Conservation (phyloP, 2,888 invertebrate species). For the Erpobdella octoculata region DNA sequence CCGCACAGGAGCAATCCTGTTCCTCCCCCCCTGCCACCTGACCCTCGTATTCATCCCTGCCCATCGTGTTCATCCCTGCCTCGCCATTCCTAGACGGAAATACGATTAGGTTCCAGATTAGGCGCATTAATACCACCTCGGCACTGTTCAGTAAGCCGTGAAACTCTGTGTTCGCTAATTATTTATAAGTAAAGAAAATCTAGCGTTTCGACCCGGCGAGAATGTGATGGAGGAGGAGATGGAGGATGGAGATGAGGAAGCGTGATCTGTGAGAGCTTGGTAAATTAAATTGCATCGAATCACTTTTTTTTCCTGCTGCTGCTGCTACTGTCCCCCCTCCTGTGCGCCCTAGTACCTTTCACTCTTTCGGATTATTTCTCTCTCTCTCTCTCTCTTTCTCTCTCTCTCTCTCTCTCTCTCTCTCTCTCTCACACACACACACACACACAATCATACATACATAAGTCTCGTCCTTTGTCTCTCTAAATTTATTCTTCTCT, state of each 20-base stretch:
- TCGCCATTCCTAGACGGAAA: not conserved
- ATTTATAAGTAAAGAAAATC: conserved; percentile 8
- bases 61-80: no score
- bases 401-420: no score
- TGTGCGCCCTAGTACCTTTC: not conserved
- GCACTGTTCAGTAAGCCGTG: not conserved
- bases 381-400: no score
- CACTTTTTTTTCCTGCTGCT: not conserved
- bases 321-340: not conserved
- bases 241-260: no score
- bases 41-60: no score
- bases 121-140: not conserved
- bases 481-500: no score
- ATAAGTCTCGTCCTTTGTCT: no score
- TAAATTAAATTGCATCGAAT: conserved; percentile 8
- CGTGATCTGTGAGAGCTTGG: not conserved
- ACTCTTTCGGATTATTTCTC: not conserved
- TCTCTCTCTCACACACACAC: no score
- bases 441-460: no score
- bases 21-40: no score
- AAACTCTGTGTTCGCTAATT: not conserved
- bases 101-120: conserved; percentile 6
- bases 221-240: no score
- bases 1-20: not conserved
- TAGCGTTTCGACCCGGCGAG: not conserved